These are phyloP conservation scores for Aricia artaxerxes DNA, from an alignment of 2,888 invertebrate genomes.

Conservation along the genomic window DNA sequence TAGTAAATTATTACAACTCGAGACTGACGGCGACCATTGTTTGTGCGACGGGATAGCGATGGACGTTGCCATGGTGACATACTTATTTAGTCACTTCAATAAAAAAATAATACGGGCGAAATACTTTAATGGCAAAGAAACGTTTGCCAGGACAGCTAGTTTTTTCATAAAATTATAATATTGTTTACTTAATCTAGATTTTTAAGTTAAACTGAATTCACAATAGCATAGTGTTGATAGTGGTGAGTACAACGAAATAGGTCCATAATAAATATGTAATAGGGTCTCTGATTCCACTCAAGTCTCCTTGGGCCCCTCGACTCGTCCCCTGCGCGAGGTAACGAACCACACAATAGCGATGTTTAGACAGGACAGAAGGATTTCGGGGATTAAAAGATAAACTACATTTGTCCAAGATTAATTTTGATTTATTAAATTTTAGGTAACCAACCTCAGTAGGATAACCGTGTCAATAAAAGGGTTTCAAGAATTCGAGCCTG, in stretches of 20 bases:
- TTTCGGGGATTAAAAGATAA: slow-evolving; percentile 10
- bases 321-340: slow-evolving; percentile 54
- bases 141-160: too few species aligned
- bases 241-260: slow-evolving; percentile 76
- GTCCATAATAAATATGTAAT: slow-evolving; percentile 79
- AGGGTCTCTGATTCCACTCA: slow-evolving; percentile 79
- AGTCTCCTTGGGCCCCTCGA: slow-evolving; percentile 61
- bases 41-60: too few species aligned
- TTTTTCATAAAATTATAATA: too few species aligned
- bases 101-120: too few species aligned
- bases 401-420: background rate
- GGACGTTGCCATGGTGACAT: too few species aligned
- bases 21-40: too few species aligned
- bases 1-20: too few species aligned
- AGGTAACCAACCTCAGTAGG: background rate
- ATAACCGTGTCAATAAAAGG: background rate
- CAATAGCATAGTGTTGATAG: slow-evolving; percentile 48
- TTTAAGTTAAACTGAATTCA: too few species aligned
- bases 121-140: too few species aligned
- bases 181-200: too few species aligned
- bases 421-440: slow-evolving; percentile 8
- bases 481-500: too few species aligned
- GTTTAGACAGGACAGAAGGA: slow-evolving; percentile 44
- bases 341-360: slow-evolving; percentile 48
- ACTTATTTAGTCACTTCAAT: too few species aligned